Percentiles rank a stretch among this genome's conserved stretches.
phyloP scores from a whole-genome alignment of 2,113 vertebrate species.

The Patagioenas fasciata region DNA sequence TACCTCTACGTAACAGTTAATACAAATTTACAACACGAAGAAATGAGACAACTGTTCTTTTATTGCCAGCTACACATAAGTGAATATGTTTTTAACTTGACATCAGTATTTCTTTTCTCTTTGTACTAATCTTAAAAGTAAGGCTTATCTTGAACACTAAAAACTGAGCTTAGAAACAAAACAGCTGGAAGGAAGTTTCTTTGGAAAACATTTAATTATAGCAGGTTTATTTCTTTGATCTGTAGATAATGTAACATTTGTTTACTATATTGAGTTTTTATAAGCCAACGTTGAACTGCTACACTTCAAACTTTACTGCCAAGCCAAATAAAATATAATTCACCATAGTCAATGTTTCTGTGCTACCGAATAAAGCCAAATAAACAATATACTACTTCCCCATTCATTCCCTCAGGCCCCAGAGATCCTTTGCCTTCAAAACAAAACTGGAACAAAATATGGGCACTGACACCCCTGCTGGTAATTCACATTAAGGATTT shows the following conservation, averaged over 20 bases:
- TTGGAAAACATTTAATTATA: slow-evolving; percentile 52
- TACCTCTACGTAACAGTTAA: not conserved
- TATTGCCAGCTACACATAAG: slow-evolving; percentile 10
- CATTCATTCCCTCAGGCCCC: not conserved
- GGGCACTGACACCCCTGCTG: not conserved
- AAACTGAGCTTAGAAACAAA: slow-evolving; percentile 49
- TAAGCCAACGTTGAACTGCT: slow-evolving; percentile 11
- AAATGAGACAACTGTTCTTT: slow-evolving; percentile 1
- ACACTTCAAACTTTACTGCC: slow-evolving; percentile 33
- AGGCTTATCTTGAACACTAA: slow-evolving; percentile 58
- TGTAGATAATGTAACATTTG: slow-evolving; percentile 46
- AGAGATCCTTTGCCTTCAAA: not conserved
- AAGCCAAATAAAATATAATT: slow-evolving; percentile 57
- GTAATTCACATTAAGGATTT: not conserved
- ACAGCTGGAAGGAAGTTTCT: slow-evolving; percentile 64
- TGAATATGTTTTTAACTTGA: not conserved
- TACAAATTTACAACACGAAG: not conserved
- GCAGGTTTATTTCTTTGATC: slow-evolving; percentile 62
- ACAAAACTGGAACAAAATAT: not conserved
- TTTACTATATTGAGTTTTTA: slow-evolving; percentile 56
- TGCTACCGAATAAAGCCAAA: slow-evolving; percentile 31
- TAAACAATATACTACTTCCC: slow-evolving; percentile 15
- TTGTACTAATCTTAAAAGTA: slow-evolving; percentile 54
- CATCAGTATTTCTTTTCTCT: slow-evolving; percentile 23
- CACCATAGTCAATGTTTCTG: slow-evolving; percentile 26